Evolutionary conservation across 1,140 invertebrate species (phyloP).

Genomic region (Brachionus rotundiformis): DNA sequence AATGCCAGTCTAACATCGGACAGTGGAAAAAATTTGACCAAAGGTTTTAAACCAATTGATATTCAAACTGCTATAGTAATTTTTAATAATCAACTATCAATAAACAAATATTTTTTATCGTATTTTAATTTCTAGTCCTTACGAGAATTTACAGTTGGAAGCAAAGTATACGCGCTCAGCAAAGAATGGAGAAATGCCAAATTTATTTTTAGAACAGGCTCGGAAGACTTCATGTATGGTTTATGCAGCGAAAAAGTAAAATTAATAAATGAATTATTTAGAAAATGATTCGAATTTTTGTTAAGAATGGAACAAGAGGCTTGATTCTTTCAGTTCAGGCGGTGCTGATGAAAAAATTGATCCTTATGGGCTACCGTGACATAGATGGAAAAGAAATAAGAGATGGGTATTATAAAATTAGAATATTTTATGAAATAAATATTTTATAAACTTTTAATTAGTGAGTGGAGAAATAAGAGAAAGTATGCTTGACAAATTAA

Average conservation of each 20-base stretch:
- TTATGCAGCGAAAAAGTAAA: slow-evolving; percentile 25
- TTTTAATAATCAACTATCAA: too few species aligned
- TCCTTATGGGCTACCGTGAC: slow-evolving; percentile 56
- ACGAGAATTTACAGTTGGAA: slow-evolving; percentile 17
- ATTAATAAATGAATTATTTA: background rate
- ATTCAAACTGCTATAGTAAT: slow-evolving; percentile 25
- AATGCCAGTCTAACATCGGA: slow-evolving; percentile 13
- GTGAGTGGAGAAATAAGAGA: slow-evolving; percentile 40
- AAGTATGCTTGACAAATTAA: too few species aligned
- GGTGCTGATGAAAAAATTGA: slow-evolving; percentile 70
- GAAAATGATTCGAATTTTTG: background rate
- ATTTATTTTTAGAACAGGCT: background rate
- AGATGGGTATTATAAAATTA: slow-evolving; percentile 31
- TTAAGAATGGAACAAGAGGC: slow-evolving; percentile 68
- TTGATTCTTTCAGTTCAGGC: slow-evolving; percentile 72
- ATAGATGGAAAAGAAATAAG: slow-evolving; percentile 18
- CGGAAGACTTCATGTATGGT: background rate
- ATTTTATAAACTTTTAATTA: background rate
- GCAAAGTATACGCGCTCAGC: slow-evolving; percentile 16
- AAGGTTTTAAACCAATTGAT: slow-evolving; percentile 18
- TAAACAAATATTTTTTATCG: too few species aligned
- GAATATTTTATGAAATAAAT: background rate
- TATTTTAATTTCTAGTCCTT: too few species aligned
- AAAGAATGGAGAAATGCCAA: slow-evolving; percentile 33
- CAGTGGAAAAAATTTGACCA: background rate